Conservation (phyloP, 2,888 invertebrate genomes). For the Galerucella pusilla region DNA sequence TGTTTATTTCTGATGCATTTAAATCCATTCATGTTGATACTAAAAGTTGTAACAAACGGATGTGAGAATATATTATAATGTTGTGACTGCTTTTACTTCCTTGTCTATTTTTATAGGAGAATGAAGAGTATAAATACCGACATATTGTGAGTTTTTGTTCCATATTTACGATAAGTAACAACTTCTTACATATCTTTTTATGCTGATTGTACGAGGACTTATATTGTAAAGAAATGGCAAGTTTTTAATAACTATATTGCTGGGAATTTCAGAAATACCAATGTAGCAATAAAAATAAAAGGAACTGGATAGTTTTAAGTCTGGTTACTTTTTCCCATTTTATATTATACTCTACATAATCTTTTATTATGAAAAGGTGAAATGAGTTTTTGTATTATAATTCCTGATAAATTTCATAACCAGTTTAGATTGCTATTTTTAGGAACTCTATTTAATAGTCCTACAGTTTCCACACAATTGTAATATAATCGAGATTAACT, state of each 20-base stretch:
- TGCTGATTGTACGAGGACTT: too few relatives aligned
- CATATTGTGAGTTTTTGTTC: not conserved
- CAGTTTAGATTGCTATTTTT: not conserved
- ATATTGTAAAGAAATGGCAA: too few relatives aligned
- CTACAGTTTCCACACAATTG: not conserved
- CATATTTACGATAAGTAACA: not conserved
- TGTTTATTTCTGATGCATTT: slow-evolving; percentile 12
- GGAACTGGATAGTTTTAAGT: too few relatives aligned
- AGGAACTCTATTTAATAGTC: not conserved
- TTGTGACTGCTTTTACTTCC: not conserved
- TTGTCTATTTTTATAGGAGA: not conserved
- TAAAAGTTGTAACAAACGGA: slow-evolving; percentile 14
- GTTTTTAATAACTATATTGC: too few relatives aligned
- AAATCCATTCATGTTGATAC: slow-evolving; percentile 8
- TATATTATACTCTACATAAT: too few relatives aligned
- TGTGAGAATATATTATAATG: not conserved
- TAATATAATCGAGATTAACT: not conserved
- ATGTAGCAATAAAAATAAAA: too few relatives aligned
- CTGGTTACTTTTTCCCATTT: too few relatives aligned
- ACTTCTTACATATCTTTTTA: not conserved
- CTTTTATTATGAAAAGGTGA: not conserved
- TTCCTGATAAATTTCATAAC: not conserved
- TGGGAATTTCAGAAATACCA: too few relatives aligned
- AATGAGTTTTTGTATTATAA: not conserved
- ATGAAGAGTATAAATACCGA: not conserved